These are phyloP conservation scores for Olivierus martensii DNA, from an alignment of 1,140 invertebrate species.

Conservation along the genomic window DNA sequence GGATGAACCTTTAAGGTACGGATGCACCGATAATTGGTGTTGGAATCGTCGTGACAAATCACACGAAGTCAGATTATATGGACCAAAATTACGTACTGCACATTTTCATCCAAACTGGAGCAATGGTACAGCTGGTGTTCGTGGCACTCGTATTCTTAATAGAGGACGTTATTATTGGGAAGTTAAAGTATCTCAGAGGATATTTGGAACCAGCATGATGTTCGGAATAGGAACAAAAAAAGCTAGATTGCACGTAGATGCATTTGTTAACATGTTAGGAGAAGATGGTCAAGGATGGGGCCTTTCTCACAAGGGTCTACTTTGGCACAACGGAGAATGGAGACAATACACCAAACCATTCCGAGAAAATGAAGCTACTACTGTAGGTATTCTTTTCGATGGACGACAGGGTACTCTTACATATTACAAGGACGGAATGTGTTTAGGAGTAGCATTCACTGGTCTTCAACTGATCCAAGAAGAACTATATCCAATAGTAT, in stretches of 20 bases:
- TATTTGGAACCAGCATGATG: conserved; percentile 65
- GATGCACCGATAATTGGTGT: conserved; percentile 47
- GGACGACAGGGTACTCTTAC: conserved; percentile 51
- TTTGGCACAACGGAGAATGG: conserved; percentile 50
- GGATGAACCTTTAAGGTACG: conserved; percentile 26
- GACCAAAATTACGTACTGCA: conserved; percentile 35
- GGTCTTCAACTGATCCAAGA: conserved; percentile 34
- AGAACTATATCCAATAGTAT: conserved; percentile 51
- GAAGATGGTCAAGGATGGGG: conserved; percentile 56
- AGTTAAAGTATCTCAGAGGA: conserved; percentile 43
- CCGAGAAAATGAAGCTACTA: conserved; percentile 49
- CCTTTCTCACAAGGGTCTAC: conserved; percentile 52
- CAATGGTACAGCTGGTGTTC: conserved; percentile 52
- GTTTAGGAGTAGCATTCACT: conserved; percentile 43
- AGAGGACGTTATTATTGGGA: conserved; percentile 54
- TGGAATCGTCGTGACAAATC: conserved; percentile 48
- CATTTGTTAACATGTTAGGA: conserved; percentile 53
- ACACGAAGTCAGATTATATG: conserved; percentile 45
- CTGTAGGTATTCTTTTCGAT: conserved; percentile 49
- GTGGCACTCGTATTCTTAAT: conserved; percentile 47
- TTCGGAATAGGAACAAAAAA: conserved; percentile 51
- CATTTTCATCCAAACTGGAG: conserved; percentile 62
- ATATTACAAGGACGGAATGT: conserved; percentile 53
- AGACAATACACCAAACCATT: conserved; percentile 50
- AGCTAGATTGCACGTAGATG: conserved; percentile 45